Evolutionary conservation across 1,140 invertebrate species (phyloP), one percentile per base, ranked within the genome.

Genomic region (Pinna nobilis): DNA sequence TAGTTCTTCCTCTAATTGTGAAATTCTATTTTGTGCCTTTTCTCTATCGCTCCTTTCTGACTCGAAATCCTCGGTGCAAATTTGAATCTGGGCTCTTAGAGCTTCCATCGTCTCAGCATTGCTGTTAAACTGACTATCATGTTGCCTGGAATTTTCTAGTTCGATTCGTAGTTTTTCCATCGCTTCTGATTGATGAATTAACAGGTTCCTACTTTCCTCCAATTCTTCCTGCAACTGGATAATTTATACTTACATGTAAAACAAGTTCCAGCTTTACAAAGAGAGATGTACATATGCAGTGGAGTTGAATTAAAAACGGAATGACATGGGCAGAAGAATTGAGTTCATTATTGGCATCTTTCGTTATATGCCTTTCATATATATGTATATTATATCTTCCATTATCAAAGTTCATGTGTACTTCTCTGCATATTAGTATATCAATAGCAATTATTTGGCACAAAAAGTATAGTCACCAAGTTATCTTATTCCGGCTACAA

Each of bases 31-130:
- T 37, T 83, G 77, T 7, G 84, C 86, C 44, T 81, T 78, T 69
- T 82, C 83, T 35, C 84, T 44, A 61, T 87, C 86, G 33, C 77
- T 77, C 47, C 86, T 74, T 60, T 87, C 86, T 4, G 78, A 83
- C 49, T 86, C 82, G 65, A 87, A 87, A 70, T 87, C 86, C 73
- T 87, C 86, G 7, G 86, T 85, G 72, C 82, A 87, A 23, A 87
- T 84, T 41, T 86, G 83, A n/a, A 87, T 84, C 64, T 87, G 86
- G 9, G 84, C 81, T 59, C 84, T 87, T 4, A 87, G 69, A 20
- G 82, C 82, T 20, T 79, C 77, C 1, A 85, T 77, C 0, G 79
- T 82, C 47, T 82, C 82, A 0, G 59, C 39, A 41, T 80, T 76
- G 51, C 68, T 74, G 15, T 33, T 64, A 20, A 70, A 3, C 23